phyloP scores from a whole-genome alignment of 2,888 invertebrate genomes.

The Diadegma fenestrale region DNA sequence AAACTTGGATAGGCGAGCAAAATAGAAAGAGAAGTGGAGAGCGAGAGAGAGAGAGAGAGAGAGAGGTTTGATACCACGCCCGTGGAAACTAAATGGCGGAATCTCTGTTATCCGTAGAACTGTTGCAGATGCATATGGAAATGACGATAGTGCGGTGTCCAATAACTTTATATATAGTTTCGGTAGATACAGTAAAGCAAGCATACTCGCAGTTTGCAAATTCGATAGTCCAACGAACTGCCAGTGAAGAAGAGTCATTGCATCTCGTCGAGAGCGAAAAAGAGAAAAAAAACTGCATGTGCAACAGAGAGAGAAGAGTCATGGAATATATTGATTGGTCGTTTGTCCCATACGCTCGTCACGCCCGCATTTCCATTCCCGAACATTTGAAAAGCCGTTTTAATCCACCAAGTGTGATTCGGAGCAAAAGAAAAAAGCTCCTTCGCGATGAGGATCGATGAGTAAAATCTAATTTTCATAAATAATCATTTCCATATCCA shows the following conservation, averaged over 20 bases:
- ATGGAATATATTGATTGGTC: slow-evolving; percentile 76
- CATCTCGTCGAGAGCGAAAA: slow-evolving; percentile 34
- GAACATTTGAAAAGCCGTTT: not conserved
- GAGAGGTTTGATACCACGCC: slow-evolving; percentile 55
- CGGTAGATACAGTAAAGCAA: not conserved
- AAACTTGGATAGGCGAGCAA: slow-evolving; percentile 20
- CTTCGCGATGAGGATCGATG: not conserved
- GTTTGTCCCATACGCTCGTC: slow-evolving; percentile 65
- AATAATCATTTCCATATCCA: not conserved
- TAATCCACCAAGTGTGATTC: not conserved
- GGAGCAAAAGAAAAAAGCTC: not conserved
- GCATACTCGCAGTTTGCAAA: slow-evolving; percentile 49
- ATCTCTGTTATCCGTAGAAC: slow-evolving; percentile 55
- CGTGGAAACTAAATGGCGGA: slow-evolving; percentile 71
- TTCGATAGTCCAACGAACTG: slow-evolving; percentile 45
- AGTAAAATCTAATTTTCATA: not conserved
- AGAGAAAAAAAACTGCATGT: not conserved
- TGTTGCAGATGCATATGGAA: slow-evolving; percentile 66
- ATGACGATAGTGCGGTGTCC: slow-evolving; percentile 44
- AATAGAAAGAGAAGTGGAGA: slow-evolving; percentile 3
- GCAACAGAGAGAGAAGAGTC: slow-evolving; percentile 38
- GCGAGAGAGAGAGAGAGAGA: not conserved
- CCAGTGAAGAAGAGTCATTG: slow-evolving; percentile 18
- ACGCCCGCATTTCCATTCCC: slow-evolving; percentile 4
- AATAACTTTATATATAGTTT: not conserved